phyloP scores from a whole-genome alignment of 2,797 vertebrate species.

The Poecile montanus region DNA sequence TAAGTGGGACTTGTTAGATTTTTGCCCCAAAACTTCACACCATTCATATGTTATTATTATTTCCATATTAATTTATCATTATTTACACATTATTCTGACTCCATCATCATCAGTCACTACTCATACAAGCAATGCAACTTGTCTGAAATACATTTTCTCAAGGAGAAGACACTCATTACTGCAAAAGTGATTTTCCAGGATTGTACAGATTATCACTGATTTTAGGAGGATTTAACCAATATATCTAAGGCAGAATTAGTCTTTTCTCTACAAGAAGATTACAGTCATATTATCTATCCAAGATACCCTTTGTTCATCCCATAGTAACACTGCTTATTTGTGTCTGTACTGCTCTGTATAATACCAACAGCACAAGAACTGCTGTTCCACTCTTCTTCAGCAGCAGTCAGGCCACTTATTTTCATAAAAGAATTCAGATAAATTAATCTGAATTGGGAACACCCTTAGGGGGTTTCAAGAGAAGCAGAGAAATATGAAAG shows the following conservation, averaged over 20 bases:
- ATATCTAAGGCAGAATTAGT: neutral
- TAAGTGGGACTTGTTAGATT: neutral
- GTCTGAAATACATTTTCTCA: neutral
- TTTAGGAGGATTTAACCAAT: neutral
- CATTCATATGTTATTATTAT: neutral
- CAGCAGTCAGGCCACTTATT: neutral
- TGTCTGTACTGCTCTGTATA: neutral
- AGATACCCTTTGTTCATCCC: neutral
- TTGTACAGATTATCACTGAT: neutral
- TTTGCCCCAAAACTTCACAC: neutral
- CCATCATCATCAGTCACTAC: neutral
- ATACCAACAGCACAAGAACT: neutral
- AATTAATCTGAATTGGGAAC: neutral
- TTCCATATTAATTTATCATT: neutral
- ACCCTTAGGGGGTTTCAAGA: neutral
- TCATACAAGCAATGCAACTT: neutral
- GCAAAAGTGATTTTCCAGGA: neutral
- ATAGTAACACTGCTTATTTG: neutral
- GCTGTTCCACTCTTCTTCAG: neutral
- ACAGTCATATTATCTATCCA: neutral
- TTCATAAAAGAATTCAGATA: neutral
- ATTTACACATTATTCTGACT: neutral
- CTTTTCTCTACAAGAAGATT: neutral
- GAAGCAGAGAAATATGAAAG: neutral
- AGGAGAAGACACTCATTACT: neutral